Evolutionary conservation across 1,140 invertebrate species (phyloP), one percentile per base, ranked within the genome.

Genomic region (Whitmania pigra): DNA sequence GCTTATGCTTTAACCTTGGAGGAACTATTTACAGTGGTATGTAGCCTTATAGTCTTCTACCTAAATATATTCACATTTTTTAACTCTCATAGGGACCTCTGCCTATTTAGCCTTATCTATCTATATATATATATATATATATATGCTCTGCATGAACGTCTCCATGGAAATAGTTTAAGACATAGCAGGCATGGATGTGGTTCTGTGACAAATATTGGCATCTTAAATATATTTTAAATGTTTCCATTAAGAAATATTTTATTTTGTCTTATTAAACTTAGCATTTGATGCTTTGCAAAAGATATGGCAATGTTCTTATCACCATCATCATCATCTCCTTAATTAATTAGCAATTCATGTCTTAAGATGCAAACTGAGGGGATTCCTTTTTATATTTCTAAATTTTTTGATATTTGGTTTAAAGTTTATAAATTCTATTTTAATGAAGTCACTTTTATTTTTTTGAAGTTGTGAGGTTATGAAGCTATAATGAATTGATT

Each of bases 301-400:
- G 5, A 5, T 25, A 5, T 25, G 20, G 54, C 9, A 9, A 25
- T 57, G 54, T 57, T 25, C 20, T 25, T 25, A 9, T 9, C 9
- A 25, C 9, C 54, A 57, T 57, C 54, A 57, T 9, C 54, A 57
- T 57, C 54, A 57, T 25, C 54, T n/a, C 54, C 54, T n/a, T 57
- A 3, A 57, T 57, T 3, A 57, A n/a, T 57, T 57, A 20, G 5
- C 25, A n/a, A 57, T 2, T 25, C 20, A n/a, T 25, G 25, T 2
- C 9, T 57, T 57, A 20, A 57, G 2, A 20, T n/a, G 20, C 54
- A 57, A 57, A 20, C 20, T n/a, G 20, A 57, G 20, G 20, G 9
- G 20, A 20, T 4, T 57, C 2, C 2, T 4, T 25, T n/a, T 57
- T 57, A n/a, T 57, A n/a, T 4, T 57, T 25, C 5, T 9, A 57